Percentiles rank a stretch among this genome's conserved stretches.
Evolutionary conservation across 1,140 invertebrate species (phyloP).

Genomic region (Hylaeus volcanicus): DNA sequence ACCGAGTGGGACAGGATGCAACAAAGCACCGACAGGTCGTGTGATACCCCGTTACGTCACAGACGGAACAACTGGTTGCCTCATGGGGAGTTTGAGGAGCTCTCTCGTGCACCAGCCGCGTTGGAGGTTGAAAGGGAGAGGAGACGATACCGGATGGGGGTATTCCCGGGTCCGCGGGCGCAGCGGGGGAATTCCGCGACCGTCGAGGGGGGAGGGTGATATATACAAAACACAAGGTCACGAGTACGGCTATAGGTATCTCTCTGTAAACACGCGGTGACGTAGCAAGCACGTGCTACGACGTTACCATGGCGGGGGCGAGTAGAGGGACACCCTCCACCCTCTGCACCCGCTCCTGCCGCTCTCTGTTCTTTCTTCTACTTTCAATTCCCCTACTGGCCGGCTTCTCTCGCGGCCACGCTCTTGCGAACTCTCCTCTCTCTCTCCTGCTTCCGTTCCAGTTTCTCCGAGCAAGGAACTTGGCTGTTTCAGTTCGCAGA

Average conservation of each 20-base stretch:
- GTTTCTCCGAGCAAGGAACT: too few species aligned
- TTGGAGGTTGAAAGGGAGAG: constrained; percentile 56
- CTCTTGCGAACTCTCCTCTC: not conserved
- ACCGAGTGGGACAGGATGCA: constrained; percentile 28
- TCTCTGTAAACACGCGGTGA: constrained; percentile 77
- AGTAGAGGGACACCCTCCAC: constrained; percentile 51
- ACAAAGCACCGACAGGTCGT: constrained; percentile 72
- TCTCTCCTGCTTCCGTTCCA: not conserved
- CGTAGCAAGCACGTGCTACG: constrained; percentile 73
- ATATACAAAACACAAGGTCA: constrained; percentile 79
- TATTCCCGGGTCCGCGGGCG: constrained; percentile 66
- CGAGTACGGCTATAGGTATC: constrained; percentile 74
- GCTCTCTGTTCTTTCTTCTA: not conserved
- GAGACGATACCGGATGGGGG: constrained; percentile 53
- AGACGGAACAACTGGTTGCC: constrained; percentile 76
- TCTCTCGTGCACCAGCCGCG: constrained; percentile 54
- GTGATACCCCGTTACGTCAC: constrained; percentile 76
- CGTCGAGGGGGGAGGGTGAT: constrained; percentile 67
- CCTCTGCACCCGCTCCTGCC: constrained; percentile 40
- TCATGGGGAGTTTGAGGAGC: constrained; percentile 53
- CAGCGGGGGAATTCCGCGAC: constrained; percentile 56
- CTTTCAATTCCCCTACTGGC: constrained; percentile 7
- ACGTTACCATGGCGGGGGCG: constrained; percentile 60
- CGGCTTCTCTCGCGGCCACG: not conserved
- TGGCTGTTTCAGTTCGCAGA: too few species aligned